Percentiles rank a stretch among this genome's conserved stretches.
Conservation (phyloP, 2,113 vertebrate genomes). For the Xiphophorus couchianus region DNA sequence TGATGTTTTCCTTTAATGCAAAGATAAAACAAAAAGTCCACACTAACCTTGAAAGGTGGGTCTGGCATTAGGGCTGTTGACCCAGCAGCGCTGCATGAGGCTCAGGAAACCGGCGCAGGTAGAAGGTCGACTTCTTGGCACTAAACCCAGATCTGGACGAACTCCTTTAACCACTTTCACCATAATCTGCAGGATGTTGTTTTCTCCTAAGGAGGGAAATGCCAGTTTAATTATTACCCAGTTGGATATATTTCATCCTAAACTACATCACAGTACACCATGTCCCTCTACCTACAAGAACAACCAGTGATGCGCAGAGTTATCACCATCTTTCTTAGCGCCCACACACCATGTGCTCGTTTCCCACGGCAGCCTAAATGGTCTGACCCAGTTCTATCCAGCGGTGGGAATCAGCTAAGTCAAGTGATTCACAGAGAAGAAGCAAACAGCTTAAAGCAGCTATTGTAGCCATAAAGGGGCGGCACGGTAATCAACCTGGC, state of each 20-base stretch:
- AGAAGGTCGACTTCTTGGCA: constrained; percentile 87
- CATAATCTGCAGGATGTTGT: constrained; percentile 97
- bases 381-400: constrained; percentile 37
- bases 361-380: constrained; percentile 46
- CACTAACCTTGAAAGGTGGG: constrained; percentile 93
- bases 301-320: constrained; percentile 1
- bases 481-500: constrained; percentile 12
- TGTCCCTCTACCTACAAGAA: not conserved
- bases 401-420: constrained; percentile 43
- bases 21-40: not conserved
- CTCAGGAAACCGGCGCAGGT: constrained; percentile 86
- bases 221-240: not conserved
- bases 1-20: not conserved
- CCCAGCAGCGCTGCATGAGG: constrained; percentile 96
- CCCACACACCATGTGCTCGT: constrained; percentile 27
- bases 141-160: constrained; percentile 87
- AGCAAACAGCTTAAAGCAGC: constrained; percentile 35
- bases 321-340: constrained; percentile 23
- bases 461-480: constrained; percentile 47
- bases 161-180: constrained; percentile 95
- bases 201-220: constrained; percentile 84
- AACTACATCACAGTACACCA: not conserved
- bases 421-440: constrained; percentile 65
- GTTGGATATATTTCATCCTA: not conserved
- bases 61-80: constrained; percentile 83